Evolutionary conservation across 1,140 invertebrate genomes (phyloP).

Genomic region (Aethina tumida): DNA sequence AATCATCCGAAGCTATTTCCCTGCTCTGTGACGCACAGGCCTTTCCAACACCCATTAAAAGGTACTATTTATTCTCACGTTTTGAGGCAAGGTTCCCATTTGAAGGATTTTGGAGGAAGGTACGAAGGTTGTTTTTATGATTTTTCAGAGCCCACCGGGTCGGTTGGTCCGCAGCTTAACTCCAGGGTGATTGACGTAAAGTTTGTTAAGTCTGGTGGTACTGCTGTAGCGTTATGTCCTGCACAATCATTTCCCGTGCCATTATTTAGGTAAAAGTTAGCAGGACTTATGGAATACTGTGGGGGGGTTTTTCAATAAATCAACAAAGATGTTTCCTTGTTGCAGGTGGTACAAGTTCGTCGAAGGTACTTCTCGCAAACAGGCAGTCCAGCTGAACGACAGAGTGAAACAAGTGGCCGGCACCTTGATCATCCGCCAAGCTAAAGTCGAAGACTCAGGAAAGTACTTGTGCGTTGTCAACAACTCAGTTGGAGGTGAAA

Average conservation of each 20-base stretch:
- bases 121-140: constrained; percentile 1
- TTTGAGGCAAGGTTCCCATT: constrained; percentile 1
- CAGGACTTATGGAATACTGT: neutral
- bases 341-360: constrained; percentile 90
- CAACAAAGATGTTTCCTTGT: constrained; percentile 18
- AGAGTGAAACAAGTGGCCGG: constrained; percentile 89
- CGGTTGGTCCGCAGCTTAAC: constrained; percentile 36
- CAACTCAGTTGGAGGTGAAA: constrained; percentile 87
- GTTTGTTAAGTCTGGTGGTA: constrained; percentile 26
- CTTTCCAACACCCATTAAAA: constrained; percentile 45
- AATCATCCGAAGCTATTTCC: constrained; percentile 29
- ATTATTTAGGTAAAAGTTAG: constrained; percentile 41
- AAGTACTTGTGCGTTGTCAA: constrained; percentile 91
- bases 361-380: constrained; percentile 71
- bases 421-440: constrained; percentile 83
- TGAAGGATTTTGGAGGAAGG: no score
- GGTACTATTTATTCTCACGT: constrained; percentile 31
- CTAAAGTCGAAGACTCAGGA: constrained; percentile 83
- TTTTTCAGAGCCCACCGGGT: constrained; percentile 41
- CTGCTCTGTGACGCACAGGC: constrained; percentile 57
- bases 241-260: constrained; percentile 57
- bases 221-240: constrained; percentile 43
- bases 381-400: constrained; percentile 74
- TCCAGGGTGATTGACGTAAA: constrained; percentile 39
- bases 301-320: neutral